Conservation (phyloP, 2,888 invertebrate species). For the Ellobium chinense region DNA sequence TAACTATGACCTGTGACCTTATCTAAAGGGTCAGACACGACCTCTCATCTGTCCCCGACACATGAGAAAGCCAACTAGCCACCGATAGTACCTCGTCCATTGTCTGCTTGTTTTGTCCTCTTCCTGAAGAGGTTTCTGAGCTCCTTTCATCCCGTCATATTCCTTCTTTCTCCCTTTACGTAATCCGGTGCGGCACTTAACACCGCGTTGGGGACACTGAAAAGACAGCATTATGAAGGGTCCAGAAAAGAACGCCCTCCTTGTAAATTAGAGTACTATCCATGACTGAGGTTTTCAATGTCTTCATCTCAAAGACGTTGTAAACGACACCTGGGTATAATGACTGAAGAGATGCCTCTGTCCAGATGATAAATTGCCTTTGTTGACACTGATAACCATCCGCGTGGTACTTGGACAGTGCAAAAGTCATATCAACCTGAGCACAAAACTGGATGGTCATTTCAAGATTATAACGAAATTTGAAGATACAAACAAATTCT, state of each 20-base stretch:
- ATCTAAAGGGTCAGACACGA: slow-evolving; percentile 15
- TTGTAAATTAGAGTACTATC: not conserved
- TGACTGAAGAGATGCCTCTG: not conserved
- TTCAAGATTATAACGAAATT: too few relatives aligned
- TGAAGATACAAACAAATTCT: too few relatives aligned
- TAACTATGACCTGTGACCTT: slow-evolving; percentile 33
- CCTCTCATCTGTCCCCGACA: slow-evolving; percentile 36
- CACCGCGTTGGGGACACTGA: not conserved
- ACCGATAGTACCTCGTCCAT: not conserved
- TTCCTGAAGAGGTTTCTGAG: not conserved
- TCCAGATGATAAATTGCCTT: not conserved
- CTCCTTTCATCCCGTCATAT: not conserved
- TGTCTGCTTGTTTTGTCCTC: slow-evolving; percentile 1
- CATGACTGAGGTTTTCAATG: not conserved
- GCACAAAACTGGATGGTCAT: too few relatives aligned
- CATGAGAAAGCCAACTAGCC: slow-evolving; percentile 15
- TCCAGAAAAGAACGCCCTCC: not conserved
- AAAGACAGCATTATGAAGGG: not conserved
- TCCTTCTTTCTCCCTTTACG: not conserved
- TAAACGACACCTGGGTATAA: not conserved
- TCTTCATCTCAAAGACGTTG: not conserved
- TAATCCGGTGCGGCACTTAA: not conserved
- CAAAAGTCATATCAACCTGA: too few relatives aligned
- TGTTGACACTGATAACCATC: too few relatives aligned
- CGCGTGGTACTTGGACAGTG: too few relatives aligned